Percentiles rank a stretch among this genome's conserved stretches.
Evolutionary conservation across 2,888 invertebrate genomes (phyloP).

Genomic region (Meteorus colon): DNA sequence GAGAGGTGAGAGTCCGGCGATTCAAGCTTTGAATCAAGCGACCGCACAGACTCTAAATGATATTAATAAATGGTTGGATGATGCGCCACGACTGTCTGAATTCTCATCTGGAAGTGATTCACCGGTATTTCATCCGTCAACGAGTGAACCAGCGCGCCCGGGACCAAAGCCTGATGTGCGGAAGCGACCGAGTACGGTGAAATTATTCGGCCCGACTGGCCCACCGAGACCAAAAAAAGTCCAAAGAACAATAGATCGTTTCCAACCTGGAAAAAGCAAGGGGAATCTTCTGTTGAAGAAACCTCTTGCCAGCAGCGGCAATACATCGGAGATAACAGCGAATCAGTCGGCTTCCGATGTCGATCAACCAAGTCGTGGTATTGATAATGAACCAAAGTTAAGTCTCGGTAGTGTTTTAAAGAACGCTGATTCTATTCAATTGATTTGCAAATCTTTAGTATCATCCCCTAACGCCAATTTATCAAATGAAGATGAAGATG

Average conservation of each 20-base stretch:
- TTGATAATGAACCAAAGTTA: slow-evolving; percentile 80
- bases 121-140: slow-evolving; percentile 71
- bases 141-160: slow-evolving; percentile 76
- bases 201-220: slow-evolving; percentile 66
- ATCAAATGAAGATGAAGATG: slow-evolving; percentile 72
- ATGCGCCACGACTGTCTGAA: slow-evolving; percentile 84
- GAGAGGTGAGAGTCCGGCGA: slow-evolving; percentile 74
- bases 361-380: slow-evolving; percentile 74
- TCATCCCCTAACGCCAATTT: slow-evolving; percentile 68
- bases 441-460: slow-evolving; percentile 69
- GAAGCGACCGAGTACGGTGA: slow-evolving; percentile 64
- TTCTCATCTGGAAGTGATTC: slow-evolving; percentile 88
- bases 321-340: slow-evolving; percentile 75
- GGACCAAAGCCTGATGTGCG: slow-evolving; percentile 76
- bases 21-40: slow-evolving; percentile 82
- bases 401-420: slow-evolving; percentile 87
- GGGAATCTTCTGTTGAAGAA: slow-evolving; percentile 85
- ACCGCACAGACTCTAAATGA: slow-evolving; percentile 83
- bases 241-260: slow-evolving; percentile 87
- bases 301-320: slow-evolving; percentile 76
- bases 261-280: slow-evolving; percentile 91
- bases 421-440: slow-evolving; percentile 69
- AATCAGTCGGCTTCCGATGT: slow-evolving; percentile 77
- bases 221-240: slow-evolving; percentile 76
- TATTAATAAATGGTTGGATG: slow-evolving; percentile 91